Base-by-base conservation (phyloP, 2,113 vertebrate genomes). In the Symphodus melops region DNA sequence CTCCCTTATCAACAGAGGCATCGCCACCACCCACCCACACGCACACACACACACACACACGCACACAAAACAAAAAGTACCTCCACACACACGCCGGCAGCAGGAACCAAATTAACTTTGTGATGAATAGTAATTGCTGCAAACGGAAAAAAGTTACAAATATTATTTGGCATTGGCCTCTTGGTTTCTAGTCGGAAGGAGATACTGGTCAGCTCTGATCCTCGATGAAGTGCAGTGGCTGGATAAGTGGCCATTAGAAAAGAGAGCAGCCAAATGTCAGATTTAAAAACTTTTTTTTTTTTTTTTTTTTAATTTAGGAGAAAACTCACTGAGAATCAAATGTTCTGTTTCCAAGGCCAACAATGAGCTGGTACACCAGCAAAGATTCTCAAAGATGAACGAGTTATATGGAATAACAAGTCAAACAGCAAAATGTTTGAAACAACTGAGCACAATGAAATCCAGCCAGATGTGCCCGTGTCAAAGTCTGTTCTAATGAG, bases 1-100 rank as follows among this genome's bases (percentile, higher is more conserved):
- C 91, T 84, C 88, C 83, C 83, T 81, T 83, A 84, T 88, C 82
- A 84, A 76, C 44, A 1, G 20, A 88, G 71, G 78, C 72, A 39
- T 64, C 19, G 9, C 10, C 25, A 74, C 44, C 60, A 76, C 13
- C 49, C 37, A 51, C 64, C 33, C 64, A 68, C 39, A 64, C 65
- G 69, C 79, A 52, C 87, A 82, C 85, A 70, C 74, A 72, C 74
- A 62, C 14, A 55, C 33, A 60, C 61, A 39, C 68, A 70, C 33
- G 61, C 68, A 72, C 62, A 75, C 69, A 82, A 61, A 68, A 28
- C 20, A 49, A 68, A 14, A 73, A 42, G 56, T 55, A 42, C 59
- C 52, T 42, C 73, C 67, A 61, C 52, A 76, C 67, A 73, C 65
- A 79, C 8, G 2, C 21, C 3, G 13, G 68, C 57, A 80, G 71